Evolutionary conservation across 2,113 vertebrate genomes (phyloP), one percentile per base, ranked within the genome.

Genomic region (Notarius lentiginosus): DNA sequence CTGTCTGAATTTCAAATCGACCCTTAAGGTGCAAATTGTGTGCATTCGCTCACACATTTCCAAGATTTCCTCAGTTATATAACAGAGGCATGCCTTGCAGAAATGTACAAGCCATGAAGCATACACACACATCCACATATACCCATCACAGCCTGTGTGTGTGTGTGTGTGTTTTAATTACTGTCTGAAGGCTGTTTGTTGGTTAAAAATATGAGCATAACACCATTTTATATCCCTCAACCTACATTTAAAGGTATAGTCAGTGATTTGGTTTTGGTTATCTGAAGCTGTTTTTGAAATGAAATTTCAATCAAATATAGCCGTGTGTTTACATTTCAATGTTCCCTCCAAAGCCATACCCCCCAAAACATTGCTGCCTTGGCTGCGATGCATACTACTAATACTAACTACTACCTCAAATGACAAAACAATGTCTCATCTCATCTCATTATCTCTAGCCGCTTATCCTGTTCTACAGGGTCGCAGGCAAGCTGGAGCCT

Each of bases 1-100:
- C 88, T 17, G 84, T 88, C 82, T 90, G 79, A 84, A 88, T 88
- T 90, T 90, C 17, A 81, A 88, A 90, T 85, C 34, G 73, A 15
- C 72, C 72, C 76, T 68, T 27, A 75, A 51, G 83, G 88, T 60
- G 68, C 51, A 68, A 83, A 82, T 81, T 61, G 60, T 82, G n/a
- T 81, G 30, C 24, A 24, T 56, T 82, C 47, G 20, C 75, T 80
- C 84, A 84, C 68, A 63, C 66, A 58, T 51, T 87, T 41, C 9
- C 7, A 73, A 87, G 86, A 86, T 84, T 65, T 68, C 68, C 61
- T 10, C 60, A 60, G 56, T 90, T 88, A 86, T 84, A 66, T 86
- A 87, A 87, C 68, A 65, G 76, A 63, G 80, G 82, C 84, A 86
- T 77, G 63, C 49, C 86, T 66, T 86, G 61, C 49, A 86, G 75